These are phyloP conservation scores for Cyrtorhinus lividipennis DNA, from an alignment of 1,140 invertebrate genomes.

Conservation along the genomic window DNA sequence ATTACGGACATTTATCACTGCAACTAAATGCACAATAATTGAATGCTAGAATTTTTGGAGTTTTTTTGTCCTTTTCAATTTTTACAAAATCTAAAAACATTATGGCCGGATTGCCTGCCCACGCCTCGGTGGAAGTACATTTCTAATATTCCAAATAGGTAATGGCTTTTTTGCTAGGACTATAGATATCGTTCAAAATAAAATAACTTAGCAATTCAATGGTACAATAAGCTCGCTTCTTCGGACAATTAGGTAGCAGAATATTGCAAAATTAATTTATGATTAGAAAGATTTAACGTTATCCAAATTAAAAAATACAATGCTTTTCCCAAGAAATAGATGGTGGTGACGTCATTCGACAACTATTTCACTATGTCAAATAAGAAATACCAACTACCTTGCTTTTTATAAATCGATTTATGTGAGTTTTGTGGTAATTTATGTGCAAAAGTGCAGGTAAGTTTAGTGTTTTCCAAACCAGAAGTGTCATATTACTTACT, in stretches of 20 bases:
- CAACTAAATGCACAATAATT: no score
- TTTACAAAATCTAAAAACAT: slow-evolving; percentile 17
- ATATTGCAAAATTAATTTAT: slow-evolving; percentile 3
- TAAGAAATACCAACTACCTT: neutral
- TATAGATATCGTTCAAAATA: slow-evolving; percentile 7
- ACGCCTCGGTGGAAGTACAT: slow-evolving; percentile 1
- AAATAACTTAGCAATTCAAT: slow-evolving; percentile 3
- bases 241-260: slow-evolving; percentile 16
- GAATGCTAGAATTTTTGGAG: neutral
- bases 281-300: neutral
- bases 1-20: no score
- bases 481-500: neutral
- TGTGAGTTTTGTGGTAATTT: neutral
- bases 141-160: neutral
- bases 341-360: neutral
- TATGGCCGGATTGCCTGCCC: slow-evolving; percentile 20
- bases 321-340: neutral
- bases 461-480: neutral
- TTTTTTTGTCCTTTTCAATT: slow-evolving; percentile 9
- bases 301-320: neutral
- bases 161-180: neutral
- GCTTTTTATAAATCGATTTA: neutral
- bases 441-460: neutral
- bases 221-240: slow-evolving; percentile 20
- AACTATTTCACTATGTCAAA: neutral